Conservation (phyloP, 2,113 vertebrate species). For the Callionymus lyra region DNA sequence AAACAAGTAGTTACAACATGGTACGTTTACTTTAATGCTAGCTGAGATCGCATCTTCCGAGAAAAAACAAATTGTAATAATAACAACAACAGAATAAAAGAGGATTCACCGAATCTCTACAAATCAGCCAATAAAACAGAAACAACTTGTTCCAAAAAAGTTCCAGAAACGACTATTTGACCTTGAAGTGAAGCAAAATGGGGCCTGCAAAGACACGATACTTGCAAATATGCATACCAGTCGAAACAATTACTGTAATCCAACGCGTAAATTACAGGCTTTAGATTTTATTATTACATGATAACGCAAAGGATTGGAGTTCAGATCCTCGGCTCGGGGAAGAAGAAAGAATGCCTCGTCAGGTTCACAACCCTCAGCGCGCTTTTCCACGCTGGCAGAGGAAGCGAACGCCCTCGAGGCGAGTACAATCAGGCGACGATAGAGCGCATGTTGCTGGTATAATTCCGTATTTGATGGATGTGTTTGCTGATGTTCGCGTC, state of each 20-base stretch:
- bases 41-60: conserved; percentile 43
- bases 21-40: conserved; percentile 39
- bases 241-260: conserved; percentile 6
- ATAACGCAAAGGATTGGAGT: too few species aligned
- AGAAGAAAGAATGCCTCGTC: conserved; percentile 8
- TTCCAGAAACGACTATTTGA: conserved; percentile 10
- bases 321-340: conserved; percentile 9
- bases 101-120: neutral
- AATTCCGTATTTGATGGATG: conserved; percentile 44
- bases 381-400: neutral
- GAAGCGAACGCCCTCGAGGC: conserved; percentile 24
- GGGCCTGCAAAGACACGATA: conserved; percentile 40
- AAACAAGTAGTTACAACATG: conserved; percentile 38
- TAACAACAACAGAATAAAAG: conserved; percentile 16
- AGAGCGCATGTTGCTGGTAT: conserved; percentile 18
- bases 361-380: conserved; percentile 8
- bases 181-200: conserved; percentile 28
- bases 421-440: conserved; percentile 24
- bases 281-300: conserved; percentile 8
- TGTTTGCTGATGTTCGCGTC: conserved; percentile 24
- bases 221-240: conserved; percentile 16
- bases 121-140: neutral
- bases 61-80: conserved; percentile 21
- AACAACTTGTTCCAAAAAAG: conserved; percentile 14
- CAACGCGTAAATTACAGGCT: conserved; percentile 9